Conservation (phyloP, 2,113 vertebrate species). For the Saiga tatarica region DNA sequence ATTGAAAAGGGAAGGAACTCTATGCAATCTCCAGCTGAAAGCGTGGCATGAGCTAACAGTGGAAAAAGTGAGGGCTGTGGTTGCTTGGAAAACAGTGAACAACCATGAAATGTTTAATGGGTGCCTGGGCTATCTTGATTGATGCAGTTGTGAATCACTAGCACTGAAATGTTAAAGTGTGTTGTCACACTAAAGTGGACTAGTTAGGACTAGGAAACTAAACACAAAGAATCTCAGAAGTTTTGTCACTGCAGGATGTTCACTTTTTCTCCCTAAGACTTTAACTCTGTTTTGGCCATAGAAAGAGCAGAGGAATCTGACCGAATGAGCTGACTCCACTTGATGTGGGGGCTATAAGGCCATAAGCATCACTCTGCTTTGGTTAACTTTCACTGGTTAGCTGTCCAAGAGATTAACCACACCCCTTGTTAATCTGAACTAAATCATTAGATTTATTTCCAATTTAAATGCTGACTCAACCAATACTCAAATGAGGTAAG, state of each 20-base stretch:
- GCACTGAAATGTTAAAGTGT: background rate
- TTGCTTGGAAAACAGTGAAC: background rate
- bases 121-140: background rate
- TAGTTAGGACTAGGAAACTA: background rate
- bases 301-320: background rate
- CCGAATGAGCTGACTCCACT: background rate
- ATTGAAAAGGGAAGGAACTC: background rate
- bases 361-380: background rate
- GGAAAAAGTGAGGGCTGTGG: background rate
- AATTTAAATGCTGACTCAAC: background rate
- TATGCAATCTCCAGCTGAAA: background rate
- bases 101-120: background rate
- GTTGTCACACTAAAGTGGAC: background rate
- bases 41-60: background rate
- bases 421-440: background rate
- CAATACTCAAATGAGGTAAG: background rate
- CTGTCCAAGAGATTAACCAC: background rate
- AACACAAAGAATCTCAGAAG: background rate
- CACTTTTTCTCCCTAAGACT: background rate
- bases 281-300: background rate
- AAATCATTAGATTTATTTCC: background rate
- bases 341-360: background rate
- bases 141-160: background rate
- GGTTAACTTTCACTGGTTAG: background rate
- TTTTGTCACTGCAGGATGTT: background rate